Evolutionary conservation across 2,888 invertebrate genomes (phyloP).

Genomic region (Leptinotarsa peninsularis): DNA sequence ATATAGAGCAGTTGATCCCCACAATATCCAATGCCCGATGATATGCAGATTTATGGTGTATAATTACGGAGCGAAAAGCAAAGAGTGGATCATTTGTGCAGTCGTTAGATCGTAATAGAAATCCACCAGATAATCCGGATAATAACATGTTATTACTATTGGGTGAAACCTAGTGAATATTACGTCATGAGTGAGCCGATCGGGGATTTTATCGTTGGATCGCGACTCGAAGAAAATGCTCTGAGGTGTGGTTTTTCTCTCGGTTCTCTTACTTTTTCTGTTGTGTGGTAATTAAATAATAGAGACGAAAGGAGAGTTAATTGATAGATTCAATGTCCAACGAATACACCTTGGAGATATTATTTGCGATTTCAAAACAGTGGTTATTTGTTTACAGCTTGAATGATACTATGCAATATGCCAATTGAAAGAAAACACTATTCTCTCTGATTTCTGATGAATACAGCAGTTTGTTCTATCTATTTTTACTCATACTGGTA

Average conservation of each 20-base stretch:
- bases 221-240: slow-evolving; percentile 1
- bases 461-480: too few species aligned
- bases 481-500: too few species aligned
- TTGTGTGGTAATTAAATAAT: not conserved
- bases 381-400: too few species aligned
- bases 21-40: slow-evolving; percentile 26
- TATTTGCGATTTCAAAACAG: too few species aligned
- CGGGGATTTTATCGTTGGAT: not conserved
- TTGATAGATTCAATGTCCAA: too few species aligned
- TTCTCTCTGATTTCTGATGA: too few species aligned
- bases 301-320: too few species aligned
- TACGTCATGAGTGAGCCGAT: slow-evolving; percentile 13
- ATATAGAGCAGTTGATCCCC: slow-evolving; percentile 21
- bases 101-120: slow-evolving; percentile 42
- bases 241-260: slow-evolving; percentile 8
- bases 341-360: too few species aligned
- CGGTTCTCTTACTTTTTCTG: not conserved
- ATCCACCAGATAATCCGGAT: slow-evolving; percentile 33
- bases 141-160: slow-evolving; percentile 37
- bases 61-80: slow-evolving; percentile 37
- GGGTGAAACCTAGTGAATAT: slow-evolving; percentile 9
- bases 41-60: slow-evolving; percentile 41
- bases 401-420: too few species aligned
- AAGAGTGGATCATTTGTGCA: slow-evolving; percentile 36
- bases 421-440: too few species aligned